Conservation (phyloP, 2,113 vertebrate genomes). For the Zosterops borbonicus region DNA sequence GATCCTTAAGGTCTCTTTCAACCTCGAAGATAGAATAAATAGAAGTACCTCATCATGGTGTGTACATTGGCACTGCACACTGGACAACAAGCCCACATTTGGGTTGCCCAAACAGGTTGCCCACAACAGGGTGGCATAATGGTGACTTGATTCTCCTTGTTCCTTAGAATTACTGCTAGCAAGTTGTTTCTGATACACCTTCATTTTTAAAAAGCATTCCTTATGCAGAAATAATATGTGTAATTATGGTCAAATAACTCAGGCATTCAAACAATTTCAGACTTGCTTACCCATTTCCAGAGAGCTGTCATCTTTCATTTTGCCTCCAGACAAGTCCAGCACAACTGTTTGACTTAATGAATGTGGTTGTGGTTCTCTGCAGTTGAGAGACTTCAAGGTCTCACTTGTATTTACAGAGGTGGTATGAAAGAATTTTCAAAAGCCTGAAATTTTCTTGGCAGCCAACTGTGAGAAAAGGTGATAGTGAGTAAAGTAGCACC, state of each 20-base stretch:
- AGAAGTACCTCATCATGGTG: not conserved
- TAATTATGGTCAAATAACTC: not conserved
- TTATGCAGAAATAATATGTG: not conserved
- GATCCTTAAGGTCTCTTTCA: not conserved
- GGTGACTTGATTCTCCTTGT: accelerated
- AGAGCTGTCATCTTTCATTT: not conserved
- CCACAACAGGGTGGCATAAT: accelerated
- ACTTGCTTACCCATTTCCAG: not conserved
- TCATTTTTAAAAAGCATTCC: not conserved
- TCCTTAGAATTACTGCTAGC: not conserved
- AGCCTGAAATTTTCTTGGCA: not conserved
- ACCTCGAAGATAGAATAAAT: not conserved
- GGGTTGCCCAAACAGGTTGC: too few species aligned
- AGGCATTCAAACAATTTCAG: not conserved
- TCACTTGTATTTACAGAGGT: not conserved
- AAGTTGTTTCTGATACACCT: not conserved
- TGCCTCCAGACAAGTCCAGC: not conserved
- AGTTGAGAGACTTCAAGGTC: not conserved
- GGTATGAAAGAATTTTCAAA: not conserved
- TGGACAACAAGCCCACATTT: not conserved
- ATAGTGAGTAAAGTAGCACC: not conserved
- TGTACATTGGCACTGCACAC: not conserved
- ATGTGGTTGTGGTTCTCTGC: not conserved
- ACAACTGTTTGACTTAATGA: not conserved
- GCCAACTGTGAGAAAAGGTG: not conserved